phyloP scores from a whole-genome alignment of 2,888 invertebrate genomes.

The Amblyteles armatorius region DNA sequence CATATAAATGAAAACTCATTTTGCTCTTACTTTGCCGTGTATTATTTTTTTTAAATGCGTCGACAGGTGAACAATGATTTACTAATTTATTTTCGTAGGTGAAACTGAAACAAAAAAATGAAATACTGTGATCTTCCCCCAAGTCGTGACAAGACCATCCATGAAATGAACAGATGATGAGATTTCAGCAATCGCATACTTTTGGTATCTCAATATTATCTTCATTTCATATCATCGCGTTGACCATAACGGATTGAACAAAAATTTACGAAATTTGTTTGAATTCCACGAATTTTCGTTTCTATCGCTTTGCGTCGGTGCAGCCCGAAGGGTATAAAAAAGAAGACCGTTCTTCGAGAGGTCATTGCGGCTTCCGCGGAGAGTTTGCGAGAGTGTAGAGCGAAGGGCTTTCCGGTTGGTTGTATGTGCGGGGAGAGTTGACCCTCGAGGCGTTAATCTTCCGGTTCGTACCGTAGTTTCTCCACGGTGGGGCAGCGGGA shows the following conservation, averaged over 20 bases:
- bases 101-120: too few relatives aligned
- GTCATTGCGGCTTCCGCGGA: background rate
- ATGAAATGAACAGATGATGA: background rate
- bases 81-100: too few relatives aligned
- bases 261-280: background rate
- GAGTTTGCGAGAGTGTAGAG: conserved; percentile 4
- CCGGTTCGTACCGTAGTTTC: conserved; percentile 40
- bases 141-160: too few relatives aligned
- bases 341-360: background rate
- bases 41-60: too few relatives aligned
- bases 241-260: background rate
- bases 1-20: too few relatives aligned
- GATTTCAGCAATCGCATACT: background rate
- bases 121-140: too few relatives aligned
- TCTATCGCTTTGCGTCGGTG: background rate
- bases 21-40: background rate
- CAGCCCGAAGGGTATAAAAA: background rate
- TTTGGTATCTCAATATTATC: background rate
- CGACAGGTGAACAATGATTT: too few relatives aligned
- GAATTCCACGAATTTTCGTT: background rate
- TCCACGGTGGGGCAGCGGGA: conserved; percentile 15
- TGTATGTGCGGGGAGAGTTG: conserved; percentile 33
- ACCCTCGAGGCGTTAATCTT: conserved; percentile 63
- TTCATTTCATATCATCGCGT: too few relatives aligned
- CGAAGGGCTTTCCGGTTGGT: background rate